Evolutionary conservation across 2,113 vertebrate genomes (phyloP), one percentile per base, ranked within the genome.

Genomic region (Uropsilus gracilis): DNA sequence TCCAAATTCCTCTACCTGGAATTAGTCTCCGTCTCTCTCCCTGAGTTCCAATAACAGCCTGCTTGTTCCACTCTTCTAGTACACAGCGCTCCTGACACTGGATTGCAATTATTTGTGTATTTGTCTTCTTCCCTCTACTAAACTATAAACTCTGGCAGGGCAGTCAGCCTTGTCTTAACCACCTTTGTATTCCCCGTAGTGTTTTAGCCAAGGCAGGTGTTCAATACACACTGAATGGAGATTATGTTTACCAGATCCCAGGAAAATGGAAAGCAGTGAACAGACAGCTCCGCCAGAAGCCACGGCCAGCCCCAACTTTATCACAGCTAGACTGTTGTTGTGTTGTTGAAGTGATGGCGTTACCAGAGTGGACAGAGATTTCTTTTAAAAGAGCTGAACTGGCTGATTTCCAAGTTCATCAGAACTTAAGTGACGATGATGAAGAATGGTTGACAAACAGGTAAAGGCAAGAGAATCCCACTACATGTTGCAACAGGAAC

Each of bases 81-180:
- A 80, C 61, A 84, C 12, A 80, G 42, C 39, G 44, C n/a, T 84
- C 90, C 63, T 61, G 76, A 81, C 68, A 28, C 4, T 66, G 26
- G 68, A 50, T 78, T 91, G 86, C 57, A 87, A 76, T 94, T 84
- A 90, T 77, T n/a, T 92, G 69, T 90, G 61, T 72, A 72, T 80
- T 81, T 78, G 32, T 93, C 88, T 97, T 81, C 63, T 68, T 90
- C 73, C 78, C 57, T 72, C 75, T 55, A n/a, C 78, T 44, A 71
- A 91, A 95, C 53, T 82, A 28, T 63, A 64, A 88, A 97, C 61
- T 92, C 88, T 22, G 1, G 66, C 68, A 71, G 64, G 48, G 34
- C 37, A 91, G 50, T 72, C 84, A 94, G 13, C 32, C 66, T 94
- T 72, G 71, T 57, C 37, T 89, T 68, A 44, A 42, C 71, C 66